Conservation (phyloP, 1,140 invertebrate genomes). For the Yoshiicerus persimilis region DNA sequence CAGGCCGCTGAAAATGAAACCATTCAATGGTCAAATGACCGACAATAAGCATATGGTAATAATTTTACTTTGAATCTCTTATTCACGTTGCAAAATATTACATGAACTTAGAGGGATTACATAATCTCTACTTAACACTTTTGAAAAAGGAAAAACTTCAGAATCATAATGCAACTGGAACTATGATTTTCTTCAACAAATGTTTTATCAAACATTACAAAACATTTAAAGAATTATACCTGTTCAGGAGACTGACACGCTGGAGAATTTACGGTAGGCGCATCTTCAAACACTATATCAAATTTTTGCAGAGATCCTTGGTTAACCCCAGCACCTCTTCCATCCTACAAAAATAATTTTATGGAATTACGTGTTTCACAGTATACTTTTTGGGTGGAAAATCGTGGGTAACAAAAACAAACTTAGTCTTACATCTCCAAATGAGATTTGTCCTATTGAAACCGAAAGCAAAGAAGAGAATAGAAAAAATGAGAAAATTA, state of each 20-base stretch:
- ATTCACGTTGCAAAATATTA: too few species aligned
- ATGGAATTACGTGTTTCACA: not conserved
- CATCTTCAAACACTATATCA: constrained; percentile 46
- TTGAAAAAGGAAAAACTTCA: too few species aligned
- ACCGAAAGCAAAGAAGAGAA: not conserved
- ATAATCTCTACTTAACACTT: too few species aligned
- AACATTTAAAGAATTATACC: not conserved
- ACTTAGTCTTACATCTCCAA: not conserved
- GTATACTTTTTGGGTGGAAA: not conserved
- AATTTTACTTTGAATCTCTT: too few species aligned
- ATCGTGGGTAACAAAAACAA: not conserved
- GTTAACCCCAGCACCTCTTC: not conserved
- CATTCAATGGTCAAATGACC: too few species aligned
- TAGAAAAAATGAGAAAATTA: not conserved
- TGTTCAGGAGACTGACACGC: constrained; percentile 37
- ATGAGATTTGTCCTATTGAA: not conserved
- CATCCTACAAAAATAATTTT: not conserved
- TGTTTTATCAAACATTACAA: too few species aligned
- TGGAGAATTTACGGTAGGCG: not conserved
- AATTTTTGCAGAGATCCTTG: not conserved
- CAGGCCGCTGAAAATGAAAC: constrained; percentile 45
- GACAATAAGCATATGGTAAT: too few species aligned
- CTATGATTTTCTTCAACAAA: too few species aligned
- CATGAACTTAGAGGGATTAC: too few species aligned
- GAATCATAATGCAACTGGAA: too few species aligned